Evolutionary conservation across 1,140 invertebrate genomes (phyloP), one percentile per base, ranked within the genome.

Genomic region (Orius insidiosus): DNA sequence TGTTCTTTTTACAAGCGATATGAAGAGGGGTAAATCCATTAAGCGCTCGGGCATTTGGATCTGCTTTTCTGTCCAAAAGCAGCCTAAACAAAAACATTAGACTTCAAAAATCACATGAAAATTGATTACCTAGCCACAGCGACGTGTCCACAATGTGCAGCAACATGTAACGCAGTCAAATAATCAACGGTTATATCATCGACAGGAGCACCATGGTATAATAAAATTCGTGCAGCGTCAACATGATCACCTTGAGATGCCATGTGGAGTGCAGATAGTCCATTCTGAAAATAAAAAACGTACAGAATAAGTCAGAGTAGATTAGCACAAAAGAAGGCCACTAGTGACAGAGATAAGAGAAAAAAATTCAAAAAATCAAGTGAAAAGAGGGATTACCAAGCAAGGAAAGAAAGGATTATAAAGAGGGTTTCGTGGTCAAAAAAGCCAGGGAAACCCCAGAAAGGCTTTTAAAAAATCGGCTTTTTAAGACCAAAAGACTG

Each of bases 1-100:
- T 68, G 67, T 98, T 98, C 67, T 98, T 98, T 65, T 98, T 98
- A 64, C 94, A 98, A 31, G 95, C 95, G 60, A 98, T 98, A 59
- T 97, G 93, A 38, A 98, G 70, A 0, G 95, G 94, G 1, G 93
- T 98, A 60, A 99, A 98, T 9, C 95, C 95, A 63, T 98, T 99
- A 15, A 98, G 69, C 38, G 95, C 95, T 39, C 94, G 69, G 0
- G 94, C 81, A 64, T 98, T 97, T 0, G 92, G 82, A 66, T 98
- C 92, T n/a, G 93, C 94, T 54, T 93, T 88, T 58, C 87, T 73
- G 58, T 83, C 78, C 31, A 55, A 39, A 39, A 53, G 48, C 41
- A 53, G 47, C 50, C 52, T 55, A 31, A 36, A 48, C 44, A 31
- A 43, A 32, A 46, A 45, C 24, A 24, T 24, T 3, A 36, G 14